These are phyloP conservation scores for Epistrophe grossulariae DNA, from an alignment of 2,888 invertebrate genomes.

Conservation along the genomic window DNA sequence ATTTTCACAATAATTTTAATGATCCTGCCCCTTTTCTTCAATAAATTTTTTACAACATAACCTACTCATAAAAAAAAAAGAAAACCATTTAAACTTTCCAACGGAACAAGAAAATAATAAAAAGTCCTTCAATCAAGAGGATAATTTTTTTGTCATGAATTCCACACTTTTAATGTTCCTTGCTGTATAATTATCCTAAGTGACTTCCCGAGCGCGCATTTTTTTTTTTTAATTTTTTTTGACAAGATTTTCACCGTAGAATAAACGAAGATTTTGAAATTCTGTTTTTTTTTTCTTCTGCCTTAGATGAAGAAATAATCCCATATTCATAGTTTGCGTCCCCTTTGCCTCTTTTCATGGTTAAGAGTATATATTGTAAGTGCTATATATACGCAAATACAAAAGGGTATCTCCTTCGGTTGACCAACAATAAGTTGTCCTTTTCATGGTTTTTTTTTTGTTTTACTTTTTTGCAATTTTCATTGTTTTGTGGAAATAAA, in stretches of 20 bases:
- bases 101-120: constrained; percentile 53
- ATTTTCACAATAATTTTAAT: constrained; percentile 3
- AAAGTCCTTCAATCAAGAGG: constrained; percentile 77
- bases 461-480: neutral
- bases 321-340: constrained; percentile 25
- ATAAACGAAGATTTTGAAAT: constrained; percentile 34
- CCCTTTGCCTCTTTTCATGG: constrained; percentile 6
- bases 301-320: constrained; percentile 25
- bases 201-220: constrained; percentile 50
- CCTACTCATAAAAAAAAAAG: neutral
- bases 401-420: constrained; percentile 40
- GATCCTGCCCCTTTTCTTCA: neutral
- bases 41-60: neutral
- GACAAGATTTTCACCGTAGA: constrained; percentile 15
- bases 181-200: constrained; percentile 69
- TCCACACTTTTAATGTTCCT: constrained; percentile 55
- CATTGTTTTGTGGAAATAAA: constrained; percentile 40
- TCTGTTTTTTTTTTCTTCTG: neutral
- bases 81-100: constrained; percentile 38
- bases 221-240: constrained; percentile 2
- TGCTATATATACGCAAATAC: constrained; percentile 2
- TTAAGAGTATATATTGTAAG: constrained; percentile 11
- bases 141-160: constrained; percentile 76
- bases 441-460: constrained; percentile 25
- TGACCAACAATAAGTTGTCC: constrained; percentile 68